Percentiles rank a stretch among this genome's conserved stretches.
Conservation (phyloP, 1,140 invertebrate genomes). For the Cephus cinctus region DNA sequence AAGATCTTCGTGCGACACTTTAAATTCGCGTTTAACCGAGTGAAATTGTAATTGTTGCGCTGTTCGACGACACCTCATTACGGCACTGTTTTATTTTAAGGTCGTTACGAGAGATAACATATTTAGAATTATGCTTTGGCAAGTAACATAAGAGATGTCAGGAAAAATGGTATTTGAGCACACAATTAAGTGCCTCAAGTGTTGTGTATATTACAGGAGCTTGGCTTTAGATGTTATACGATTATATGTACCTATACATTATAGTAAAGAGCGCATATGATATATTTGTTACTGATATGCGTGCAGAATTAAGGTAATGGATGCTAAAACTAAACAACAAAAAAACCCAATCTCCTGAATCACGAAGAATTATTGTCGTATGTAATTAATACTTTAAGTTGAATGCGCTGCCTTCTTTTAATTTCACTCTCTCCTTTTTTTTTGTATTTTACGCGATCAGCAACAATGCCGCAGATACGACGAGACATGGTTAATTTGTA, state of each 20-base stretch:
- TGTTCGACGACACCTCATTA: conserved; percentile 33
- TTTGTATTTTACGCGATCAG: conserved; percentile 27
- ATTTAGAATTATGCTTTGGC: conserved; percentile 52
- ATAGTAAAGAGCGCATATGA: conserved; percentile 52
- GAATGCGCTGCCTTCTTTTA: conserved; percentile 50
- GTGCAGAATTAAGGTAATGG: conserved; percentile 48
- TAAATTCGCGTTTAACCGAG: conserved; percentile 12
- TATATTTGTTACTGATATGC: conserved; percentile 57
- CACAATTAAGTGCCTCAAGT: conserved; percentile 58
- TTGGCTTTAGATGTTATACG: conserved; percentile 55
- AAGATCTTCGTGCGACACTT: conserved; percentile 24
- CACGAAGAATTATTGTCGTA: conserved; percentile 46
- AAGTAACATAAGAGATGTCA: conserved; percentile 38
- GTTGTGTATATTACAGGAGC: conserved; percentile 56
- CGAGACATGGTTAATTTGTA: no score
- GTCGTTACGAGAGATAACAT: conserved; percentile 47
- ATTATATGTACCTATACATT: conserved; percentile 54
- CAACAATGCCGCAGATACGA: conserved; percentile 13
- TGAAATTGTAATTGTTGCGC: conserved; percentile 27
- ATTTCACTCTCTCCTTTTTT: conserved; percentile 28
- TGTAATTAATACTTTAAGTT: conserved; percentile 50
- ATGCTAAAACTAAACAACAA: conserved; percentile 37
- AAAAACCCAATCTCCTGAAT: conserved; percentile 48
- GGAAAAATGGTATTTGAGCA: conserved; percentile 54
- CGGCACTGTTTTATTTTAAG: conserved; percentile 44